phyloP scores from a whole-genome alignment of 2,888 invertebrate genomes.

The Aleiodes testaceus region DNA sequence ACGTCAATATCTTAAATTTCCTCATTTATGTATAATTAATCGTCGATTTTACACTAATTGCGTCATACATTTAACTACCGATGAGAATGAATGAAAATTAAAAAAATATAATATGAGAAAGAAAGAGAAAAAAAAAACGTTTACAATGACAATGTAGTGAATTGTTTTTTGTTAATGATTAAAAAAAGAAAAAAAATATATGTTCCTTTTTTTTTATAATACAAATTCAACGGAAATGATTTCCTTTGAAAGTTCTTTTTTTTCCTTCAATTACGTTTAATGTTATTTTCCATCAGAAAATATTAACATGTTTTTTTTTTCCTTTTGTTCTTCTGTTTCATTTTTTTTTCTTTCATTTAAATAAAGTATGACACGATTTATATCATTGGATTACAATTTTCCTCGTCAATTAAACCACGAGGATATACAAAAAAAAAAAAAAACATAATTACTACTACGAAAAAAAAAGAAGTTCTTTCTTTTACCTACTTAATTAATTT shows the following conservation, averaged over 20 bases:
- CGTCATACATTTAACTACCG: conserved; percentile 19
- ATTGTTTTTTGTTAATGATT: background rate
- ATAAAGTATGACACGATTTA: conserved; percentile 21
- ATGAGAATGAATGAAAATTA: conserved; percentile 16
- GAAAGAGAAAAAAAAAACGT: background rate
- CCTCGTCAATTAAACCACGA: background rate
- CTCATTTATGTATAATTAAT: background rate
- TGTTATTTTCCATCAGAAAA: no score
- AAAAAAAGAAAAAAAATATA: conserved; percentile 4
- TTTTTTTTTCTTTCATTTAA: conserved; percentile 9
- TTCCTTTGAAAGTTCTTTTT: no score
- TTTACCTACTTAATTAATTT: conserved; percentile 17
- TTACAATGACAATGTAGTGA: conserved; percentile 11
- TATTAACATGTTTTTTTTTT: background rate
- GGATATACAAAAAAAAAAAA: conserved; percentile 12
- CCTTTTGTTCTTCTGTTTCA: background rate
- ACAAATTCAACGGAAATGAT: conserved; percentile 1
- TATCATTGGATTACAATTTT: conserved; percentile 16
- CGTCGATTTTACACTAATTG: conserved; percentile 30
- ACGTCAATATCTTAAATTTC: background rate
- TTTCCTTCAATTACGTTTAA: no score
- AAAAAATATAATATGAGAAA: conserved; percentile 31
- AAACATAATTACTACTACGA: background rate
- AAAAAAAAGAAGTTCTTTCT: background rate
- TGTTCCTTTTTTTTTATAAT: conserved; percentile 3